Conservation (phyloP, 2,113 vertebrate species). For the Halcyon malimbica region DNA sequence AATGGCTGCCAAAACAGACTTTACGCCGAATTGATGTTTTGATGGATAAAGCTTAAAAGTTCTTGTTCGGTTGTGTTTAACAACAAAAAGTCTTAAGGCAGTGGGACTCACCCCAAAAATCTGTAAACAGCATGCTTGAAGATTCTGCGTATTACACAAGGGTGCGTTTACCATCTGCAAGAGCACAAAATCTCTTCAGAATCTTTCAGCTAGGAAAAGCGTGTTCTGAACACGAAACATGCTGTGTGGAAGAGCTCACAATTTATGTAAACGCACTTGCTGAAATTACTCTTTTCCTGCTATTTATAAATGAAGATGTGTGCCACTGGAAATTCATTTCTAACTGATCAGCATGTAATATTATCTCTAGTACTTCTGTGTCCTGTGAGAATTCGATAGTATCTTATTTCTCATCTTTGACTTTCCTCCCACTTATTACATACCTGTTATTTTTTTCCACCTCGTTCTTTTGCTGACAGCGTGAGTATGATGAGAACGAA, state of each 20-base stretch:
- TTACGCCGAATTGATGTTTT: background rate
- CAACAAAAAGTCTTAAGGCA: background rate
- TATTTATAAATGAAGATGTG: background rate
- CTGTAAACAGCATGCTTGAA: background rate
- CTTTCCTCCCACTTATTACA: background rate
- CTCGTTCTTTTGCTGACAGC: conserved; percentile 67
- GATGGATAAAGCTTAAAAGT: background rate
- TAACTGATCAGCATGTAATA: background rate
- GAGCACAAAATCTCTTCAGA: background rate
- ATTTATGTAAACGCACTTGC: background rate
- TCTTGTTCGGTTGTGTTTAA: background rate
- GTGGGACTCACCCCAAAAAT: background rate
- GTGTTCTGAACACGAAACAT: background rate
- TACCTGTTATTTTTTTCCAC: background rate
- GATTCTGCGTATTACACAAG: background rate
- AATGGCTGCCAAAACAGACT: background rate
- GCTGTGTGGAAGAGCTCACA: background rate
- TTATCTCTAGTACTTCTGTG: background rate
- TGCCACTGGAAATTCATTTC: background rate
- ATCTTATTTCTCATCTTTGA: background rate
- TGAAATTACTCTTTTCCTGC: background rate
- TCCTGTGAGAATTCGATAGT: background rate
- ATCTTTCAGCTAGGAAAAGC: background rate
- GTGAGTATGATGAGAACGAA: conserved; percentile 95
- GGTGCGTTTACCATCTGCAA: background rate